Percentiles rank a stretch among this genome's conserved stretches.
These are phyloP conservation scores for Acanthococcus lagerstroemiae DNA, from an alignment of 2,888 invertebrate genomes.

Conservation along the genomic window DNA sequence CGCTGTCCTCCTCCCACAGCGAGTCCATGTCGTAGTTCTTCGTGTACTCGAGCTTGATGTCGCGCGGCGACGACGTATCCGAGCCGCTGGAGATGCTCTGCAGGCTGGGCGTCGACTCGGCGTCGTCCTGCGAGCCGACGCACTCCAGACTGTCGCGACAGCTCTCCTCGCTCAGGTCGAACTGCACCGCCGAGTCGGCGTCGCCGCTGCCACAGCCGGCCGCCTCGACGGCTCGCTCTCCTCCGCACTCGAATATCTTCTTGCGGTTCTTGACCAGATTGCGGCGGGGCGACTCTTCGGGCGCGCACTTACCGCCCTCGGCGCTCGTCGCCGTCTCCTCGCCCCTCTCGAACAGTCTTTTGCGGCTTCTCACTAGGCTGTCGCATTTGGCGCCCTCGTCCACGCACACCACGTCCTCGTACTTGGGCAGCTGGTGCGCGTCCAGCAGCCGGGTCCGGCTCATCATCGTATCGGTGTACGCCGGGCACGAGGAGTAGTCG, in stretches of 20 bases:
- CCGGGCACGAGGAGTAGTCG: conserved; percentile 27
- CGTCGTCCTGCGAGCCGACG: conserved; percentile 33
- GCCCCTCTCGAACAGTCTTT: conserved; percentile 33
- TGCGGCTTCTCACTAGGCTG: conserved; percentile 35
- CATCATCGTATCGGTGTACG: not conserved
- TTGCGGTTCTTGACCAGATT: conserved; percentile 34
- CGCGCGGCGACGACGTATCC: conserved; percentile 39
- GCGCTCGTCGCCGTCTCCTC: conserved; percentile 26
- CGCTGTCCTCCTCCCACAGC: conserved; percentile 56
- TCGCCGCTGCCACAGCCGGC: conserved; percentile 34
- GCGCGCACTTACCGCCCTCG: conserved; percentile 28
- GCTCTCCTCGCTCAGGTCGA: conserved; percentile 19
- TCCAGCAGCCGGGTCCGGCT: not conserved
- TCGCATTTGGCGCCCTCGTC: conserved; percentile 33
- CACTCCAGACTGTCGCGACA: conserved; percentile 27
- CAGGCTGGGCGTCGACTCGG: conserved; percentile 37
- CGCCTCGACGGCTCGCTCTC: not conserved
- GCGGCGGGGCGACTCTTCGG: conserved; percentile 7
- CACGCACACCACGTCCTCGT: conserved; percentile 36
- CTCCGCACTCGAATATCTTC: conserved; percentile 31
- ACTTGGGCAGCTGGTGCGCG: conserved; percentile 21
- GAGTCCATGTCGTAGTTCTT: conserved; percentile 39
- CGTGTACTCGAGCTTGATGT: conserved; percentile 42
- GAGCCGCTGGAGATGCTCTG: conserved; percentile 38
- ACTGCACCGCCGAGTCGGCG: conserved; percentile 33